Evolutionary conservation across 2,797 vertebrate genomes (phyloP), one percentile per base, ranked within the genome.

Genomic region (Decapterus maruadsi): DNA sequence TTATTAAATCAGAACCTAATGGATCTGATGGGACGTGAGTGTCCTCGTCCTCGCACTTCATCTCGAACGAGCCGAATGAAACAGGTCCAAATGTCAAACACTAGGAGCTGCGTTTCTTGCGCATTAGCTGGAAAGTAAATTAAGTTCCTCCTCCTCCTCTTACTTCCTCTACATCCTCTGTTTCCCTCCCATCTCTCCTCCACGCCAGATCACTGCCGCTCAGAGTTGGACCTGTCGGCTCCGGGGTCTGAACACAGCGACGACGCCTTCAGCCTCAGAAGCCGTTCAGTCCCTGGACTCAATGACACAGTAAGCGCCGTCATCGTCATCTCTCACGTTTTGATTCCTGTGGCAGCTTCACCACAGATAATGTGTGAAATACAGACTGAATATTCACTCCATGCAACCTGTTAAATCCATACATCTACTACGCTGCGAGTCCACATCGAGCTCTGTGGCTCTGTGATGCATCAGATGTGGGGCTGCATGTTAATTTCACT

Each of bases 241-340:
- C 94, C 96, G 2, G 95, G 91, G 61, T 93, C 93, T 53, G 97
- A 96, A 81, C 94, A 79, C 75, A 96, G 95, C 58, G 96, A 96
- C 0, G 96, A 98, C 13, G 81, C 92, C 59, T 58, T 95, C 86
- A 96, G 95, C 58, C 70, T 95, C 80, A 95, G 96, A 82, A 97
- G 96, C 91, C 97, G 84, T 68, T 99, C 97, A 29, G 96, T 98
- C 46, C 96, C 97, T 19, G 97, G 96, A 64, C 94, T 98, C 80
- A 96, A 97, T 26, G 94, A 96, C 53, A 79, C 93, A 80, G 98
- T 99, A 91, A 95, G 96, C 92, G 42, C 19, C 34, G 71, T 74
- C 56, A 19, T n/a, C n/a, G n/a, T n/a, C n/a, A 26, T 26, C 26
- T 34, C 45, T 42, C 38, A 50, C 4, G 8, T 36, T 60, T 69